These are phyloP conservation scores for Cyclargus thomasi DNA, from an alignment of 1,140 invertebrate species.

Conservation along the genomic window DNA sequence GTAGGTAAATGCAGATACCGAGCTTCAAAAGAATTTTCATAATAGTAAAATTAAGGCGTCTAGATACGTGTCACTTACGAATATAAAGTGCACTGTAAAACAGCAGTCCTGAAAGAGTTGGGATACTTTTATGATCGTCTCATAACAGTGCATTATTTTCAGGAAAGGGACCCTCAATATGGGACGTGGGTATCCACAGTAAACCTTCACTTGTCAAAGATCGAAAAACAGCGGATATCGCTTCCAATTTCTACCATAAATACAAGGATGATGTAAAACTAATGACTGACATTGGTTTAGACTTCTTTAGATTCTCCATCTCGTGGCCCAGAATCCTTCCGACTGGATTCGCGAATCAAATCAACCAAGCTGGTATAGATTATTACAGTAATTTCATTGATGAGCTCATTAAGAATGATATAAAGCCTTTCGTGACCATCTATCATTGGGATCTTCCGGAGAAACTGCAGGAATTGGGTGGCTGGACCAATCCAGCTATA, in stretches of 20 bases:
- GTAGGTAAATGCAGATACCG: too few species aligned
- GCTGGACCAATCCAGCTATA: constrained; percentile 78
- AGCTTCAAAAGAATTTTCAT: too few species aligned
- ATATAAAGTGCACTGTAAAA: too few species aligned
- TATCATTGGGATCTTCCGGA: constrained; percentile 81
- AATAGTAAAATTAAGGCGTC: too few species aligned
- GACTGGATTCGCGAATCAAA: constrained; percentile 69
- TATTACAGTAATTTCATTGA: constrained; percentile 80
- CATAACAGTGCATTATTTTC: neutral
- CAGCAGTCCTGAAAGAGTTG: too few species aligned
- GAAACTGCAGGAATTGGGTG: constrained; percentile 77
- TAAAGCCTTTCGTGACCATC: constrained; percentile 77
- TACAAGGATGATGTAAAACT: constrained; percentile 67
- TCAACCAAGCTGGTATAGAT: constrained; percentile 76
- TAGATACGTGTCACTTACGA: too few species aligned
- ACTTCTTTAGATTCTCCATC: constrained; percentile 79
- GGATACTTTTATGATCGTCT: too few species aligned
- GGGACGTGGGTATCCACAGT: constrained; percentile 25
- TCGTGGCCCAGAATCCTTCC: constrained; percentile 81
- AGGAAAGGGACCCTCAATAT: constrained; percentile 30
- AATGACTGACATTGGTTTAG: constrained; percentile 60
- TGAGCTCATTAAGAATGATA: constrained; percentile 68
- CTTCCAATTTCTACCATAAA: constrained; percentile 40
- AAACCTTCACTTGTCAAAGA: constrained; percentile 24
- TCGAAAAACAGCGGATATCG: constrained; percentile 48